phyloP scores from a whole-genome alignment of 2,888 invertebrate species.

The Myopa testacea region DNA sequence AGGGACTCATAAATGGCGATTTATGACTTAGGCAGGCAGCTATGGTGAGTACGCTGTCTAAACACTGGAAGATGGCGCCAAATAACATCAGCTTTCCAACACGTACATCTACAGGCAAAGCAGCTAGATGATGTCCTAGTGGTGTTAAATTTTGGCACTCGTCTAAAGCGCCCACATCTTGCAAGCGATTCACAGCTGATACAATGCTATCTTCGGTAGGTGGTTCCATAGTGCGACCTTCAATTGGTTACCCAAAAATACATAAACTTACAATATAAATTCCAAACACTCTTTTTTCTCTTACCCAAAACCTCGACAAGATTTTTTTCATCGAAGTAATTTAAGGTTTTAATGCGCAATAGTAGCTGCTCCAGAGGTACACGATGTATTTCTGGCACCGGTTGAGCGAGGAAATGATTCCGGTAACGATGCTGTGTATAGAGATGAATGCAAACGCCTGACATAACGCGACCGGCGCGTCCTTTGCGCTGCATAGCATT shows the following conservation, averaged over 20 bases:
- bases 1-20: slow-evolving; percentile 81
- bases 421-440: slow-evolving; percentile 81
- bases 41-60: slow-evolving; percentile 92
- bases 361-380: slow-evolving; percentile 88
- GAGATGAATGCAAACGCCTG: slow-evolving; percentile 85
- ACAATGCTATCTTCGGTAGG: slow-evolving; percentile 77
- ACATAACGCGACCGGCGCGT: slow-evolving; percentile 90
- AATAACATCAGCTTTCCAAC: slow-evolving; percentile 94
- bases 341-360: slow-evolving; percentile 79
- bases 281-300: neutral
- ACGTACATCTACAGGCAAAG: slow-evolving; percentile 89
- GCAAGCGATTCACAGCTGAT: slow-evolving; percentile 77
- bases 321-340: slow-evolving; percentile 59
- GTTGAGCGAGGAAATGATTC: slow-evolving; percentile 78
- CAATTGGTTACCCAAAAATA: neutral
- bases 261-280: neutral
- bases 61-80: slow-evolving; percentile 90
- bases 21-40: slow-evolving; percentile 86
- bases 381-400: slow-evolving; percentile 89
- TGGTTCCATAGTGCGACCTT: slow-evolving; percentile 75
- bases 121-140: slow-evolving; percentile 87
- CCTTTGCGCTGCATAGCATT: slow-evolving; percentile 92
- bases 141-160: slow-evolving; percentile 80
- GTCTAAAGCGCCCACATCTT: slow-evolving; percentile 86
- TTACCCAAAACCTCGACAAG: slow-evolving; percentile 60